These are phyloP conservation scores for Gryllus longicercus DNA, from an alignment of 2,888 invertebrate species.

Conservation along the genomic window DNA sequence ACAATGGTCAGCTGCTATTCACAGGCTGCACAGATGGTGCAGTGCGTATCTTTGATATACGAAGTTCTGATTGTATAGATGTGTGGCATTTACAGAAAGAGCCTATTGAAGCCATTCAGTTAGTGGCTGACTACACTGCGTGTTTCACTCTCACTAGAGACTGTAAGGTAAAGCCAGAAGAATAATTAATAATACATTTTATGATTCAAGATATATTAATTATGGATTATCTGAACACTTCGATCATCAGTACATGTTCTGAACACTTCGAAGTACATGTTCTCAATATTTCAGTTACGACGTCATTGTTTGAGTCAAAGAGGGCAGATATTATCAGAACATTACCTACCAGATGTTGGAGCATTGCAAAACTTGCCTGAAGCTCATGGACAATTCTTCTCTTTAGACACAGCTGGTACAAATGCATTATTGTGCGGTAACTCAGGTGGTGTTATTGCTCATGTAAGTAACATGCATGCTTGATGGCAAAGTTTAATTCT, in stretches of 20 bases:
- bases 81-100: slow-evolving; percentile 55
- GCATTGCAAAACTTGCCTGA: slow-evolving; percentile 34
- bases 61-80: slow-evolving; percentile 54
- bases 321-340: slow-evolving; percentile 46
- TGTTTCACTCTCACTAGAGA: slow-evolving; percentile 58
- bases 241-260: background rate
- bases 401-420: slow-evolving; percentile 49
- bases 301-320: slow-evolving; percentile 48
- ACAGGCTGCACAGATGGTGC: slow-evolving; percentile 58
- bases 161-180: slow-evolving; percentile 50
- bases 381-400: slow-evolving; percentile 49
- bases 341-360: slow-evolving; percentile 43
- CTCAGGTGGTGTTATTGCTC: slow-evolving; percentile 47
- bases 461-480: slow-evolving; percentile 42
- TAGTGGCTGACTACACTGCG: slow-evolving; percentile 55
- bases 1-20: slow-evolving; percentile 57
- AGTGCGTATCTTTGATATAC: slow-evolving; percentile 55
- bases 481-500: too few relatives aligned
- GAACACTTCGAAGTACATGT: background rate
- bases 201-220: background rate
- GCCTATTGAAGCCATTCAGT: slow-evolving; percentile 53
- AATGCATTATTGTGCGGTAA: slow-evolving; percentile 49
- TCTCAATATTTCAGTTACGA: slow-evolving; percentile 38
- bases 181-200: background rate
- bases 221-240: too few relatives aligned